These are phyloP conservation scores for Brachyhypopomus gauderio DNA, from an alignment of 2,113 vertebrate genomes.

Conservation along the genomic window DNA sequence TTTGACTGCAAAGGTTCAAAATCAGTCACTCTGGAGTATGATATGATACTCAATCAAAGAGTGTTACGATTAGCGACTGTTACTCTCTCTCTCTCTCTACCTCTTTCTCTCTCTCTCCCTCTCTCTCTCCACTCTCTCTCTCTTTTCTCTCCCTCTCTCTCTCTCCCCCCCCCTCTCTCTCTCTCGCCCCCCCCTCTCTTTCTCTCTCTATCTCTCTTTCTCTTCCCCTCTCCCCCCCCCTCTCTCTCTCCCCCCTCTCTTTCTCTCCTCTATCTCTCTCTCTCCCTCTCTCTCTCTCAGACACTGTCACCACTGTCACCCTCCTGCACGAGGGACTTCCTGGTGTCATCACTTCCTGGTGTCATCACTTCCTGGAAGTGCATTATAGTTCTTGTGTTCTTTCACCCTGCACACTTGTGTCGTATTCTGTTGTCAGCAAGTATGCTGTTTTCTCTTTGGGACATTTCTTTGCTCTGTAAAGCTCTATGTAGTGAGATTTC, in stretches of 20 bases:
- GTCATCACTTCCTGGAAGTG: no score
- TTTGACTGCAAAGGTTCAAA: no score
- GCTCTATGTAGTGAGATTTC: no score
- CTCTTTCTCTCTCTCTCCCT: constrained; percentile 49
- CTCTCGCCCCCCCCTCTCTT: constrained; percentile 36
- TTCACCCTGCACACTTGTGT: not conserved
- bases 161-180: constrained; percentile 40
- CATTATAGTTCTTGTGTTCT: not conserved
- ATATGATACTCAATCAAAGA: no score
- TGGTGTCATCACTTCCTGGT: no score
- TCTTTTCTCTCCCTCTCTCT: constrained; percentile 26
- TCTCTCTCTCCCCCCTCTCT: constrained; percentile 13
- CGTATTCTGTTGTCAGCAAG: not conserved
- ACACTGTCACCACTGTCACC: no score
- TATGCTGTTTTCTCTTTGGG: no score
- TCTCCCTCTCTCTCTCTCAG: constrained; percentile 44
- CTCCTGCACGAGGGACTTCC: not conserved
- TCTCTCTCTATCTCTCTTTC: constrained; percentile 1
- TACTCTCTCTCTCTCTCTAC: not conserved
- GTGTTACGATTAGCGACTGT: no score
- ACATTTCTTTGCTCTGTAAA: no score
- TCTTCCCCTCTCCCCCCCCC: constrained; percentile 46
- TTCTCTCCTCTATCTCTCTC: no score
- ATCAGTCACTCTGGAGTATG: no score
- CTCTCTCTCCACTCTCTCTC: constrained; percentile 32